Evolutionary conservation across 2,113 vertebrate genomes (phyloP).

Genomic region (Hyperoodon ampullatus): DNA sequence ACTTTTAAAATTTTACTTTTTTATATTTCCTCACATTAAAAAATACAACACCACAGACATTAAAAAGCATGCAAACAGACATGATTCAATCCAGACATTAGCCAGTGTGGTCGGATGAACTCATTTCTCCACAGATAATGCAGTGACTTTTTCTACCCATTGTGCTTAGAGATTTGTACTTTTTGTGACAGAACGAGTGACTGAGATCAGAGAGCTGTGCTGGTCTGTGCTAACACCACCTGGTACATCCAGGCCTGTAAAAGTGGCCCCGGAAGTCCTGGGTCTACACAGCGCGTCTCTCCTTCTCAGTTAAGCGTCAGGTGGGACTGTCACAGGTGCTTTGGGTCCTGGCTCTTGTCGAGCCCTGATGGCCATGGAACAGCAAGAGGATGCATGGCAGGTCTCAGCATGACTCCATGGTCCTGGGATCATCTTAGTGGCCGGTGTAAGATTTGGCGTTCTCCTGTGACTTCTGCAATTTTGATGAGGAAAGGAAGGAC

Average conservation of each 20-base stretch:
- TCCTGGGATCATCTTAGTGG: not conserved
- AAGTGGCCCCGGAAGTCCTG: not conserved
- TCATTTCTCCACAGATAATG: not conserved
- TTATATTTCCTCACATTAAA: not conserved
- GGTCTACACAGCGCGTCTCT: not conserved
- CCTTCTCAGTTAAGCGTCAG: not conserved
- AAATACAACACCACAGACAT: not conserved
- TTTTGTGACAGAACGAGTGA: not conserved
- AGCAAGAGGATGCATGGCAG: not conserved
- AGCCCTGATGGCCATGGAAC: not conserved
- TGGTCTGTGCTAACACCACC: not conserved
- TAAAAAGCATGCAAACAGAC: not conserved
- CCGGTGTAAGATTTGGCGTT: not conserved
- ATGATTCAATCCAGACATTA: not conserved
- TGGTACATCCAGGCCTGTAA: not conserved
- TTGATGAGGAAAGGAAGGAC: not conserved
- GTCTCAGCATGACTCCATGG: not conserved
- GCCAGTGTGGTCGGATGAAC: not conserved
- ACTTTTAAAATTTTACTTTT: not conserved
- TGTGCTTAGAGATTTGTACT: not conserved
- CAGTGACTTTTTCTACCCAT: not conserved
- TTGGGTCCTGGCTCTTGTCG: not conserved
- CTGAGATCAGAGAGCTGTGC: not conserved
- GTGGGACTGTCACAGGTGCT: too few species aligned
- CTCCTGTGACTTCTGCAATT: not conserved